A percentile compares a stretch with the other conserved stretches of the same genome.
Conservation (phyloP, 2,888 invertebrate species). For the Drosophila mimetica region DNA sequence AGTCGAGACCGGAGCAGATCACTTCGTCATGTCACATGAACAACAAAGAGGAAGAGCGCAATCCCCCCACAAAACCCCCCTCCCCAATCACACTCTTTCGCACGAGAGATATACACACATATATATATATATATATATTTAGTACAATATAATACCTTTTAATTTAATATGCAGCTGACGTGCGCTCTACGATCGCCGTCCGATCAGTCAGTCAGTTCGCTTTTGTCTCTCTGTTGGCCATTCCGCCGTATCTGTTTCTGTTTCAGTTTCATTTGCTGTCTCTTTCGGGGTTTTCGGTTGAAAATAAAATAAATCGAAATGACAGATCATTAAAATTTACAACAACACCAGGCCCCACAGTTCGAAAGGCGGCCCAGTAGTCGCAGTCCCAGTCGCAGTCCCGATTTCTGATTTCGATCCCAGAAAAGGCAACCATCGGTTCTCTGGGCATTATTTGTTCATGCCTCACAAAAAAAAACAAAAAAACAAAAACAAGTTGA, state of each 20-base stretch:
- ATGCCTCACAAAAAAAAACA: slow-evolving; percentile 11
- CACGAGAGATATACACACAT: slow-evolving; percentile 11
- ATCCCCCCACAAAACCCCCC: background rate
- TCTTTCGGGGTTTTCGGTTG: slow-evolving; percentile 55
- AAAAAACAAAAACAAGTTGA: background rate
- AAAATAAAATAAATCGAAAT: slow-evolving; percentile 84
- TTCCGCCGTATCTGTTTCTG: slow-evolving; percentile 29
- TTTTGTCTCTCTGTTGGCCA: slow-evolving; percentile 52
- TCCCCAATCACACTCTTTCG: background rate
- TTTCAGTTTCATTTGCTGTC: slow-evolving; percentile 25
- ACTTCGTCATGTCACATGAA: slow-evolving; percentile 24
- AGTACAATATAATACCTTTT: slow-evolving; percentile 80
- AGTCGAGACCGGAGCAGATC: slow-evolving; percentile 30
- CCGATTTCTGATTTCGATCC: slow-evolving; percentile 23
- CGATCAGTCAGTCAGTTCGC: slow-evolving; percentile 29
- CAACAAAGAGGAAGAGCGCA: slow-evolving; percentile 8
- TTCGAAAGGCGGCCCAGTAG: slow-evolving; percentile 15
- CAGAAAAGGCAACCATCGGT: slow-evolving; percentile 37
- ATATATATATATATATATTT: slow-evolving; percentile 56
- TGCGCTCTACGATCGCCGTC: slow-evolving; percentile 46
- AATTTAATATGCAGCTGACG: slow-evolving; percentile 81
- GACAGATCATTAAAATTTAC: slow-evolving; percentile 84
- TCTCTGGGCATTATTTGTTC: slow-evolving; percentile 63
- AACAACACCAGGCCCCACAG: slow-evolving; percentile 62
- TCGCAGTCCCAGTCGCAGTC: slow-evolving; percentile 18